Percentiles rank a stretch among this genome's conserved stretches.
Conservation (phyloP, 2,888 invertebrate genomes). For the Lymantria monacha region DNA sequence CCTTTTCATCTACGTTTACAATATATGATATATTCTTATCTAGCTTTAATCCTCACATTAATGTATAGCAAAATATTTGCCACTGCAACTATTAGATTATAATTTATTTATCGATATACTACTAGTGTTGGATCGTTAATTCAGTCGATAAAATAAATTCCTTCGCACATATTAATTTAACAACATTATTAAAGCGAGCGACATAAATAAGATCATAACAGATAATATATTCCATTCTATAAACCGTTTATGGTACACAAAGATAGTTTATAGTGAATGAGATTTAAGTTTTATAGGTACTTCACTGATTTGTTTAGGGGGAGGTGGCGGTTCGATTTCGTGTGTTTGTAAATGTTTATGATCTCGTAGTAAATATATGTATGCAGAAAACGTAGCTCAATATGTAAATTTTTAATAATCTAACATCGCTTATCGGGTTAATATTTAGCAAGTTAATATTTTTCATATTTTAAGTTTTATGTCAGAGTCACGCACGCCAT, state of each 20-base stretch:
- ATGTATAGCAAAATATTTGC: no score
- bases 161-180: constrained; percentile 17
- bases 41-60: no score
- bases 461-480: no score
- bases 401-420: no score
- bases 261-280: constrained; percentile 49
- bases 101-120: not conserved
- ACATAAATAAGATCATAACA: constrained; percentile 41
- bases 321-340: constrained; percentile 7
- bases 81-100: no score
- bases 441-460: no score
- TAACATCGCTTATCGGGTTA: no score
- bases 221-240: constrained; percentile 53
- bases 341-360: constrained; percentile 5
- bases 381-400: not conserved
- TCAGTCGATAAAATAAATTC: constrained; percentile 11
- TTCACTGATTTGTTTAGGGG: constrained; percentile 31
- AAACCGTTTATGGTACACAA: constrained; percentile 56
- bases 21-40: no score
- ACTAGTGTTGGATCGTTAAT: constrained; percentile 4
- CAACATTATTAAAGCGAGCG: constrained; percentile 23
- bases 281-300: constrained; percentile 42
- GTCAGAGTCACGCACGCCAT: no score
- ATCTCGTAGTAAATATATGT: constrained; percentile 3
- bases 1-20: no score